phyloP scores from a whole-genome alignment of 2,797 vertebrate species.

The Centroberyx gerrardi region DNA sequence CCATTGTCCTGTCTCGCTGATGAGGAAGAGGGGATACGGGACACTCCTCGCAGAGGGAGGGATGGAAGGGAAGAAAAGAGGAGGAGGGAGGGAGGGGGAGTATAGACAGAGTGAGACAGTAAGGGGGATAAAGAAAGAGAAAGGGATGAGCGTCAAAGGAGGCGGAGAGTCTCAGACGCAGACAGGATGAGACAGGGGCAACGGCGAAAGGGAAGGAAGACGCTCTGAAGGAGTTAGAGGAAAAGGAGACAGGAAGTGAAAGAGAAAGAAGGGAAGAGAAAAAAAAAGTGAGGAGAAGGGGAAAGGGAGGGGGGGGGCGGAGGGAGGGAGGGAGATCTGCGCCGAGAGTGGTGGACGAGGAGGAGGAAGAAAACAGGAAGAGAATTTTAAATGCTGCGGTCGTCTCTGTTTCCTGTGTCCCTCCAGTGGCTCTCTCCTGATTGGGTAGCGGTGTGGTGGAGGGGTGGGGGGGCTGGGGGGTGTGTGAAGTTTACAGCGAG shows the following conservation, averaged over 20 bases:
- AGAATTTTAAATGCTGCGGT: constrained; percentile 73
- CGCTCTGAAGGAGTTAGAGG: constrained; percentile 63
- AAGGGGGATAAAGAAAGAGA: constrained; percentile 33
- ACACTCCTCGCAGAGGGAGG: constrained; percentile 47
- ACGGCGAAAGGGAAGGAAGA: constrained; percentile 74
- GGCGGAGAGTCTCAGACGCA: constrained; percentile 22
- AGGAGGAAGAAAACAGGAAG: constrained; percentile 83
- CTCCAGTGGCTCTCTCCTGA: constrained; percentile 60
- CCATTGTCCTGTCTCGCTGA: constrained; percentile 80
- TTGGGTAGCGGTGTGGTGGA: constrained; percentile 49
- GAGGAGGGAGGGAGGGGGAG: constrained; percentile 1
- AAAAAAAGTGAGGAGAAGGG: constrained; percentile 71
- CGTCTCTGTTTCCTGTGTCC: constrained; percentile 80
- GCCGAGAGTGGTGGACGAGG: constrained; percentile 52
- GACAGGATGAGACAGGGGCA: constrained; percentile 66
- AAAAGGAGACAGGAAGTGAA: constrained; percentile 79
- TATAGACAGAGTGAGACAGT: constrained; percentile 44
- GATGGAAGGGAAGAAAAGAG: constrained; percentile 15
- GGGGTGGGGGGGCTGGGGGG: constrained; percentile 9
- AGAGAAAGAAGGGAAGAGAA: constrained; percentile 79
- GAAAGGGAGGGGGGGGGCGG: constrained; percentile 37
- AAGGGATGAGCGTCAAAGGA: constrained; percentile 24
- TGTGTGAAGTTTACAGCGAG: constrained; percentile 50
- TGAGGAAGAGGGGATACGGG: constrained; percentile 69
- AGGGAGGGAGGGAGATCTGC: constrained; percentile 34